Evolutionary conservation across 2,797 vertebrate genomes (phyloP).

Genomic region (Telmatherina bonti): DNA sequence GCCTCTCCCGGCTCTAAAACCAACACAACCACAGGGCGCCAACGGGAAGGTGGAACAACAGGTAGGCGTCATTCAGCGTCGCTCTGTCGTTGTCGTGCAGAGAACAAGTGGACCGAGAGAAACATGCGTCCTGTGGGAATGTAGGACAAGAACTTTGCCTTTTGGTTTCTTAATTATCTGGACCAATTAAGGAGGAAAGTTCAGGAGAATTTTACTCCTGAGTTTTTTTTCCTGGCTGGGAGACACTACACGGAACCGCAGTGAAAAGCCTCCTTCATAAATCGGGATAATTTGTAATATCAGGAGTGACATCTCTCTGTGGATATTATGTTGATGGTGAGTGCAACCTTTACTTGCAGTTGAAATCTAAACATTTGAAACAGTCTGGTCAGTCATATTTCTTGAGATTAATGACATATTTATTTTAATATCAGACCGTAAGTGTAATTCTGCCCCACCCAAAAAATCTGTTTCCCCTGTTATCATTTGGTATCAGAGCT

Average conservation of each 20-base stretch:
- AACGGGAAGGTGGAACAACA: conserved; percentile 69
- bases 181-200: neutral
- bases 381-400: neutral
- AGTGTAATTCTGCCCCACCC: neutral
- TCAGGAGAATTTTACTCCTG: neutral
- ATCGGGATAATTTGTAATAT: conserved; percentile 9
- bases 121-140: neutral
- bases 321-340: conserved; percentile 60
- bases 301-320: conserved; percentile 11
- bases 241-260: neutral
- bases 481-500: conserved; percentile 48
- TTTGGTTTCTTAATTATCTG: neutral
- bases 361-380: neutral
- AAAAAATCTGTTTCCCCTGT: conserved; percentile 12
- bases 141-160: conserved; percentile 1
- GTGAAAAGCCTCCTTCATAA: conserved; percentile 17
- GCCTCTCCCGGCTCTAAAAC: conserved; percentile 3
- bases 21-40: conserved; percentile 41
- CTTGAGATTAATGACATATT: neutral
- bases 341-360: conserved; percentile 4
- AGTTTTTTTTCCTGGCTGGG: neutral
- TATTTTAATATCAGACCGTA: no score
- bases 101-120: conserved; percentile 9
- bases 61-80: conserved; percentile 63
- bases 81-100: conserved; percentile 6